These are phyloP conservation scores for Tetramorium alpestre DNA, from an alignment of 1,140 invertebrate genomes.

Conservation along the genomic window DNA sequence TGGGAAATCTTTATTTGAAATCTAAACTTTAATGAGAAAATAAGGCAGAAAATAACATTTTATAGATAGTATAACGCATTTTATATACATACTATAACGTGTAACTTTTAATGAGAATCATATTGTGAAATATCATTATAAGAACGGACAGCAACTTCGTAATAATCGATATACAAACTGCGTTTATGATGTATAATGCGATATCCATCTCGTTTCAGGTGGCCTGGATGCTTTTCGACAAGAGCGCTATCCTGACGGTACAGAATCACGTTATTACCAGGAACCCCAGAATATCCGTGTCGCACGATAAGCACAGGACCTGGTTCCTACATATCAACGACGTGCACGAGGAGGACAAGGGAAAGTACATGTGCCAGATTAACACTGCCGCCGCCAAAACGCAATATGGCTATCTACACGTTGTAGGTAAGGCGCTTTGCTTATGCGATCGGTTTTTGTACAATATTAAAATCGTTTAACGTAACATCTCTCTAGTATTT, in stretches of 20 bases:
- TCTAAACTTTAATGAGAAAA: not conserved
- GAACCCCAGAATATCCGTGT: conserved; percentile 95
- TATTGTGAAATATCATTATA: not conserved
- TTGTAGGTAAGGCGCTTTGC: conserved; percentile 92
- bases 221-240: conserved; percentile 98
- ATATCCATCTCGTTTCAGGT: conserved; percentile 88
- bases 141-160: conserved; percentile 43
- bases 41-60: not conserved
- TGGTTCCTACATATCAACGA: conserved; percentile 97
- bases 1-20: not conserved
- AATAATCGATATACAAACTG: conserved; percentile 53
- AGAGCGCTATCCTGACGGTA: conserved; percentile 96
- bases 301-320: conserved; percentile 94
- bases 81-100: not conserved
- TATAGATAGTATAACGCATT: not conserved
- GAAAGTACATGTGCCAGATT: conserved; percentile 98
- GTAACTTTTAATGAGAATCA: conserved; percentile 10
- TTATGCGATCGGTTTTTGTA: not conserved
- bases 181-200: conserved; percentile 63
- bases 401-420: conserved; percentile 96
- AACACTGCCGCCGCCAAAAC: conserved; percentile 97
- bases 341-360: conserved; percentile 95
- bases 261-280: conserved; percentile 97
- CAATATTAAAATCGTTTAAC: not conserved
- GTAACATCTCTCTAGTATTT: not conserved